Conservation (phyloP, 2,888 invertebrate species). For the Lithophane ornitopus region DNA sequence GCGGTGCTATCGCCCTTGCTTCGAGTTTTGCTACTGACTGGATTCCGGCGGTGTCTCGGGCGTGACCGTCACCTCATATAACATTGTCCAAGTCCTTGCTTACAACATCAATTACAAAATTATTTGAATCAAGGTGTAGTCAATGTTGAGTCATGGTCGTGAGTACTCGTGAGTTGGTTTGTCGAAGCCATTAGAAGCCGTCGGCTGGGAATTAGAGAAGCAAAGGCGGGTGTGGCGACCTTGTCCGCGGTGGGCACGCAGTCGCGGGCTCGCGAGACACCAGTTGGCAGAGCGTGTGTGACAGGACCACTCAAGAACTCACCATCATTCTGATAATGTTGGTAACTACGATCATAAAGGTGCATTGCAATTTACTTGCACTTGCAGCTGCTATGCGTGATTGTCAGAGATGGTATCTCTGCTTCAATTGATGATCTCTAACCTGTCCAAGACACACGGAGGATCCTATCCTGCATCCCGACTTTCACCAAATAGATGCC, state of each 20-base stretch:
- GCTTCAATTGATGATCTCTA: not conserved
- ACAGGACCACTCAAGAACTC: not conserved
- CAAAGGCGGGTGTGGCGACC: not conserved
- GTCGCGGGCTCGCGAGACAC: not conserved
- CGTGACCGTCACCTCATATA: no score
- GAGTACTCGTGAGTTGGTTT: constrained; percentile 1
- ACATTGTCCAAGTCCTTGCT: constrained; percentile 4
- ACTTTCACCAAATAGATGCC: not conserved
- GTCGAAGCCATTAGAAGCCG: not conserved
- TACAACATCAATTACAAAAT: not conserved
- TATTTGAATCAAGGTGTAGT: no score
- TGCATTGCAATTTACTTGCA: not conserved
- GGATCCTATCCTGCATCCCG: not conserved
- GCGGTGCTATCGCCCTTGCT: not conserved
- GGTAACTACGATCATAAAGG: not conserved
- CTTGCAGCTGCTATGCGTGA: not conserved
- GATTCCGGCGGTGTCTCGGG: not conserved
- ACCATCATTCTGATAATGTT: not conserved
- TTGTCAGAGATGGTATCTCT: not conserved
- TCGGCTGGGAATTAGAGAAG: not conserved
- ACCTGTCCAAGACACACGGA: not conserved
- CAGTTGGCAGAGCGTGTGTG: not conserved
- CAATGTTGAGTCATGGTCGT: not conserved
- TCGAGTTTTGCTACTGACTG: not conserved
- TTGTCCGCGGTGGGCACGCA: not conserved